A percentile compares a stretch with the other conserved stretches of the same genome.
phyloP scores from a whole-genome alignment of 2,113 vertebrate genomes.

The Prunella fulvescens region DNA sequence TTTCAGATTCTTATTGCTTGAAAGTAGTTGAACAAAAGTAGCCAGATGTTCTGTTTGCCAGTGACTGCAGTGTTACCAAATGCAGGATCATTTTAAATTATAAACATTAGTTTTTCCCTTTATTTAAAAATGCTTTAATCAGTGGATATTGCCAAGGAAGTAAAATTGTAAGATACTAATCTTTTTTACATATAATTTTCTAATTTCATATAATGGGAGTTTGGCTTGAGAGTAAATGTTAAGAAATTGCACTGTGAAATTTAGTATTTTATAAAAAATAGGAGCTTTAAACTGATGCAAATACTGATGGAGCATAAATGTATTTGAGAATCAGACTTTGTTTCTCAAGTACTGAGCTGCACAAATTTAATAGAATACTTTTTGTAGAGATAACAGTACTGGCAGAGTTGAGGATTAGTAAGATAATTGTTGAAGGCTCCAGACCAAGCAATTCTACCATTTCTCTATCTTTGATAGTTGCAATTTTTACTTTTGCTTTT shows the following conservation, averaged over 20 bases:
- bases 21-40: neutral
- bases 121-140: neutral
- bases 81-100: neutral
- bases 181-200: neutral
- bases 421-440: neutral
- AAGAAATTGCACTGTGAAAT: neutral
- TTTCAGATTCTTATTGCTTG: neutral
- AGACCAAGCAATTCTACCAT: neutral
- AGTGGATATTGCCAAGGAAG: neutral
- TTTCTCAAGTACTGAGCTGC: neutral
- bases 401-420: neutral
- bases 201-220: neutral
- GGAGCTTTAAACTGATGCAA: neutral
- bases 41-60: neutral
- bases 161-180: neutral
- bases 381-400: neutral
- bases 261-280: neutral
- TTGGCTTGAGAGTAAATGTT: neutral
- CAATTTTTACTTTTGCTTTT: neutral
- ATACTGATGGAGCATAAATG: neutral
- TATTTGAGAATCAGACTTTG: neutral
- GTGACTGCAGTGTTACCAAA: neutral
- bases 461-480: neutral
- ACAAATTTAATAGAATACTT: neutral
- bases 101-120: neutral